A percentile compares a stretch with the other conserved stretches of the same genome.
These are phyloP conservation scores for Platanista minor DNA, from an alignment of 2,113 vertebrate species.

Conservation along the genomic window DNA sequence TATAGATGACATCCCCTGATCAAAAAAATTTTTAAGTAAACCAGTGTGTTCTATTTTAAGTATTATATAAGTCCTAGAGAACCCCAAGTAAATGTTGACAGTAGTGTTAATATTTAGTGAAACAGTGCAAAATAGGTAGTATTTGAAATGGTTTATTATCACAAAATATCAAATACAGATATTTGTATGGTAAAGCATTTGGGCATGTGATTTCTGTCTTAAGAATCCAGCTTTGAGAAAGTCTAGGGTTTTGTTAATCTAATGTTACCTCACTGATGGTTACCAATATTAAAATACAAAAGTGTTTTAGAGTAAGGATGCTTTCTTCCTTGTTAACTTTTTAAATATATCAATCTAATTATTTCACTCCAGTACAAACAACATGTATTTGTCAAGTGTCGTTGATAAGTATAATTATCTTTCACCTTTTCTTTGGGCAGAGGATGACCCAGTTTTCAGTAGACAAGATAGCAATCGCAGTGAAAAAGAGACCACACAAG, in stretches of 20 bases:
- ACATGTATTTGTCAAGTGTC: not conserved
- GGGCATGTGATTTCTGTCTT: not conserved
- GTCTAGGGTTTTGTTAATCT: not conserved
- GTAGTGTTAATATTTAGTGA: not conserved
- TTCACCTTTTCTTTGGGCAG: conserved; percentile 61
- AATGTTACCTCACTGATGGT: not conserved
- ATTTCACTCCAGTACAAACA: not conserved
- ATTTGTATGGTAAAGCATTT: not conserved
- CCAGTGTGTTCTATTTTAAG: not conserved
- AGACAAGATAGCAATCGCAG: conserved; percentile 81
- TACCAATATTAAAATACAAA: not conserved
- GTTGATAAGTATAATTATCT: not conserved
- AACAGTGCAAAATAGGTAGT: not conserved
- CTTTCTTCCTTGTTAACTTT: not conserved
- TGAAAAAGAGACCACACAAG: conserved; percentile 81
- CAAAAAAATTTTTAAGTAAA: not conserved
- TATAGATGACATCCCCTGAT: not conserved
- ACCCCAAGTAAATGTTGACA: not conserved
- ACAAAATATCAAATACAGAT: not conserved
- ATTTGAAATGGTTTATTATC: not conserved
- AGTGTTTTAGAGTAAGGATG: not conserved
- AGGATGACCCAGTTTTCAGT: conserved; percentile 74
- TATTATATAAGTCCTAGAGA: not conserved
- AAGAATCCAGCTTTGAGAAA: not conserved
- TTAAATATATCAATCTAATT: not conserved